Percentiles rank a stretch among this genome's conserved stretches.
These are phyloP conservation scores for Ariopsis seemanni DNA, from an alignment of 2,113 vertebrate genomes.

Conservation along the genomic window DNA sequence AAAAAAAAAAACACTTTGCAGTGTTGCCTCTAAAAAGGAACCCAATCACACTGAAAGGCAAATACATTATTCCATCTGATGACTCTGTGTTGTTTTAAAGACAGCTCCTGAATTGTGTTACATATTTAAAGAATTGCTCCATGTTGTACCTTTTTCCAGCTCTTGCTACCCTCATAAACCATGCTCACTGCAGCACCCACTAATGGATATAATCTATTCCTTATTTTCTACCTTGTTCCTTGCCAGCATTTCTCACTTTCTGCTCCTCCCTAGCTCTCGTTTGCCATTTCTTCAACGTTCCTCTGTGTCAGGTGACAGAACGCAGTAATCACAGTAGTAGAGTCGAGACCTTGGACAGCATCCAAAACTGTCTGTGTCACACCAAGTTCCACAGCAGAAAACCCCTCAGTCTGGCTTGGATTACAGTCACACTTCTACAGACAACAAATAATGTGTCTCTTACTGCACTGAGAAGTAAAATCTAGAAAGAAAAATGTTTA, in stretches of 20 bases:
- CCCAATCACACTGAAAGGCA: conserved; percentile 16
- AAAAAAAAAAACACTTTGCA: conserved; percentile 18
- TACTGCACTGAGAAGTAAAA: neutral
- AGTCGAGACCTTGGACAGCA: conserved; percentile 33
- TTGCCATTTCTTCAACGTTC: neutral
- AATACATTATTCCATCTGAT: neutral
- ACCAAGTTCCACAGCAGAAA: neutral
- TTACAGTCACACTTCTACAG: neutral
- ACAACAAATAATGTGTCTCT: neutral
- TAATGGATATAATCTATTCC: neutral
- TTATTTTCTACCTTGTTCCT: neutral
- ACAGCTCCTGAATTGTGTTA: neutral
- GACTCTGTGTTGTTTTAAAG: neutral
- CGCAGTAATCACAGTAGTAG: conserved; percentile 20
- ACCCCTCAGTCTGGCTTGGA: neutral
- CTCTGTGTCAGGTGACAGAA: conserved; percentile 3
- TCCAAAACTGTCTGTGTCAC: conserved; percentile 28
- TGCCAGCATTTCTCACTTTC: conserved; percentile 8
- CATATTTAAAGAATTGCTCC: neutral
- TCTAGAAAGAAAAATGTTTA: neutral
- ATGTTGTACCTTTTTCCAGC: neutral
- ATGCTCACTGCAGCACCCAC: neutral
- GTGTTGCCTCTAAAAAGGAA: conserved; percentile 21
- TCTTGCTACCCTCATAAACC: neutral
- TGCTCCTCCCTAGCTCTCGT: neutral